Percentiles rank a stretch among this genome's conserved stretches.
phyloP scores from a whole-genome alignment of 2,888 invertebrate genomes.

The Globia sparganii region DNA sequence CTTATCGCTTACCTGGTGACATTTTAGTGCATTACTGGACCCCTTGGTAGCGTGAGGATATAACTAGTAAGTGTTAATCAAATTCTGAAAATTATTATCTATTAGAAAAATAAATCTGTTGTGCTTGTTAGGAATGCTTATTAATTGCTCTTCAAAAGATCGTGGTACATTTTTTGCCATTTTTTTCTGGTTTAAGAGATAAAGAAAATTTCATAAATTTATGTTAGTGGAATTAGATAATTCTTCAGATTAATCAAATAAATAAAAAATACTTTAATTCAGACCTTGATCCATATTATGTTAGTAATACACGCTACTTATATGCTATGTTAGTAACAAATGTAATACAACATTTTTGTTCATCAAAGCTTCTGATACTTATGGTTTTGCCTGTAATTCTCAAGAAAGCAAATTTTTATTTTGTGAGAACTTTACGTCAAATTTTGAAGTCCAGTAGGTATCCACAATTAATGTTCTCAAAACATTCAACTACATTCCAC shows the following conservation, averaged over 20 bases:
- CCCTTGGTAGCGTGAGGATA: slow-evolving; percentile 15
- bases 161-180: background rate
- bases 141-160: background rate
- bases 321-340: background rate
- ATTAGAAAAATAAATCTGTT: background rate
- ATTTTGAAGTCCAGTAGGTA: background rate
- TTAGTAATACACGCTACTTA: background rate
- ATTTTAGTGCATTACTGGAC: slow-evolving; percentile 36
- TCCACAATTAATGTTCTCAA: background rate
- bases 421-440: background rate
- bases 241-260: background rate
- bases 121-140: background rate
- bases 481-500: slow-evolving; percentile 9
- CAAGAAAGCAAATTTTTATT: background rate
- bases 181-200: background rate
- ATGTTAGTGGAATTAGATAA: too few relatives aligned
- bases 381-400: background rate
- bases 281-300: background rate
- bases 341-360: background rate
- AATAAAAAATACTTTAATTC: background rate
- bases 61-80: slow-evolving; percentile 4
- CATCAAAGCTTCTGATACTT: background rate
- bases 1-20: slow-evolving; percentile 42
- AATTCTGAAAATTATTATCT: slow-evolving; percentile 15
- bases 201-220: background rate